Conservation (phyloP, 2,888 invertebrate genomes). For the Meteorus cinctellus region DNA sequence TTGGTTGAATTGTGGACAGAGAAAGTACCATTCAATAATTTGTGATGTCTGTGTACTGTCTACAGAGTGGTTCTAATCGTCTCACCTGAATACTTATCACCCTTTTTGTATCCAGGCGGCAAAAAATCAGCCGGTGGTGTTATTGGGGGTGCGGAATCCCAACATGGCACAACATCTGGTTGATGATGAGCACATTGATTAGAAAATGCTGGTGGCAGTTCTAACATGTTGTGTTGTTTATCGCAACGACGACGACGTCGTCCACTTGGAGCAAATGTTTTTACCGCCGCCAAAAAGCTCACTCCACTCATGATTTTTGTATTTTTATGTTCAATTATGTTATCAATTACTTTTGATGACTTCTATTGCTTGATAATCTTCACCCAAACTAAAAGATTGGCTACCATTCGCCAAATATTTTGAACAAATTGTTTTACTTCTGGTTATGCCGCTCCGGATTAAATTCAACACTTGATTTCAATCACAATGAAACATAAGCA, state of each 20-base stretch:
- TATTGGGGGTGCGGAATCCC: slow-evolving; percentile 79
- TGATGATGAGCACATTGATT: slow-evolving; percentile 65
- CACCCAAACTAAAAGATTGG: background rate
- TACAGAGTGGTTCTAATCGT: background rate
- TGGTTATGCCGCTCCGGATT: background rate
- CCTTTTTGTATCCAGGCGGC: slow-evolving; percentile 77
- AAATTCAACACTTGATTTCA: background rate
- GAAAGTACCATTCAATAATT: background rate
- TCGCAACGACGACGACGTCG: slow-evolving; percentile 79
- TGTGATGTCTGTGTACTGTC: background rate
- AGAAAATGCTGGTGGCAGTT: slow-evolving; percentile 62
- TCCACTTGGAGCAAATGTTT: slow-evolving; percentile 79
- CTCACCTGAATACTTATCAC: slow-evolving; percentile 67
- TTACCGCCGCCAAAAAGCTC: slow-evolving; percentile 77
- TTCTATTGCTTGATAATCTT: background rate
- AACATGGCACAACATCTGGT: slow-evolving; percentile 76
- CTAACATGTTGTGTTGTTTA: slow-evolving; percentile 76
- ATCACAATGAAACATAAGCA: background rate
- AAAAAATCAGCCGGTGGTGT: slow-evolving; percentile 82
- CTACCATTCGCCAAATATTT: slow-evolving; percentile 17
- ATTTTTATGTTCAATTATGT: background rate
- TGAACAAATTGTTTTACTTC: background rate
- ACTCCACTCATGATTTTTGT: slow-evolving; percentile 76
- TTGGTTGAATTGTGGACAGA: background rate
- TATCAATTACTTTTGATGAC: background rate